Evolutionary conservation across 2,113 vertebrate species (phyloP), one percentile per base, ranked within the genome.

Genomic region (Apteryx mantelli): DNA sequence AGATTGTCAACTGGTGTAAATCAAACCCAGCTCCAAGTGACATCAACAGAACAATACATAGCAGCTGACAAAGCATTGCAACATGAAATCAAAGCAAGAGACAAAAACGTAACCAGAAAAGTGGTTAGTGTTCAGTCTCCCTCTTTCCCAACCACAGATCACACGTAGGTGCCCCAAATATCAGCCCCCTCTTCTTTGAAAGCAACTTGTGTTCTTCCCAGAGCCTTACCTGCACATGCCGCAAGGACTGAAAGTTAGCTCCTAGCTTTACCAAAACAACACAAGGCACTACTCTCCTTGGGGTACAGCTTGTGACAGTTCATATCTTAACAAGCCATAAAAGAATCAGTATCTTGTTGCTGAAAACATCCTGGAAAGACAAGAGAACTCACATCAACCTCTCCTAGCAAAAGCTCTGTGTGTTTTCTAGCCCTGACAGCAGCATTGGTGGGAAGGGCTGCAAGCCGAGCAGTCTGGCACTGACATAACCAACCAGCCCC

Each of bases 321-420:
- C 2, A 0, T 6, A 24, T 24, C 63, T 58, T 2, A 30, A 5
- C 12, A 24, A 30, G 6, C 69, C 8, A 5, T 52, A 18, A 8
- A 52, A 69, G 32, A 19, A 11, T 7, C 65, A 13, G 4, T 5
- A 8, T 4, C 42, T 21, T 9, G 34, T 13, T 20, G 52, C 66
- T 60, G 20, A 36, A 20, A 88, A 20, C 75, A 24, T 2, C 1
- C 1, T 5, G 13, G 36, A 71, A 70, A 79, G 60, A 44, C 56
- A 7, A 0, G 3, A 71, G 30, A 48, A 28, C 30, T 26, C 10
- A 20, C 22, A 14, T 1, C 52, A 14, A 7, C 9, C 17, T 40
- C 56, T 94, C 28, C 24, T 28, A 28, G n/a, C 5, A 20, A 38
- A 64, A 38, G 71, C 36, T 8, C 50, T 3, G 19, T 11, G 25